Evolutionary conservation across 2,113 vertebrate genomes (phyloP).

Genomic region (Tiliqua scincoides): DNA sequence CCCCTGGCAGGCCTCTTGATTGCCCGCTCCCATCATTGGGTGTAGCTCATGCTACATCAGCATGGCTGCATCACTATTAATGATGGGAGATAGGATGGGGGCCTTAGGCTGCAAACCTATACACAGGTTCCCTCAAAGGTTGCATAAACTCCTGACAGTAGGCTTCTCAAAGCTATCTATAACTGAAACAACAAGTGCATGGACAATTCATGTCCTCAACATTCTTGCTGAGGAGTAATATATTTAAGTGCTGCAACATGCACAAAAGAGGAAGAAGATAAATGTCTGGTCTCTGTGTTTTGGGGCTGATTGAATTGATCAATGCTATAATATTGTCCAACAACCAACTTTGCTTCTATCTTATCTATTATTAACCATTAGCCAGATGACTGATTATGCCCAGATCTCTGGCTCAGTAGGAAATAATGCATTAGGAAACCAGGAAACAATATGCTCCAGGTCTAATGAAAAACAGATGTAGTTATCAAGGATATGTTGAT

Average conservation of each 20-base stretch:
- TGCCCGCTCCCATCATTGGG: no score
- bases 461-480: slow-evolving; percentile 16
- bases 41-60: no score
- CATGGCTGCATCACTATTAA: no score
- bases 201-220: not conserved
- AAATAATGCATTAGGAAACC: not conserved
- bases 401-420: not conserved
- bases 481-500: not conserved
- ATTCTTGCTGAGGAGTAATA: not conserved
- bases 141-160: not conserved
- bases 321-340: not conserved
- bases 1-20: no score
- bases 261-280: not conserved
- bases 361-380: slow-evolving; percentile 20
- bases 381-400: not conserved
- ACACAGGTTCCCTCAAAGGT: not conserved
- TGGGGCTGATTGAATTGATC: not conserved
- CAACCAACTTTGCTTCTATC: not conserved
- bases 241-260: not conserved
- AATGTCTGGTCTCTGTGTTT: not conserved
- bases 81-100: no score
- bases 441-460: not conserved
- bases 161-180: not conserved
- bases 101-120: no score
- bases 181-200: not conserved